Conservation (phyloP, 1,140 invertebrate genomes). For the Paraescarpia echinospica region DNA sequence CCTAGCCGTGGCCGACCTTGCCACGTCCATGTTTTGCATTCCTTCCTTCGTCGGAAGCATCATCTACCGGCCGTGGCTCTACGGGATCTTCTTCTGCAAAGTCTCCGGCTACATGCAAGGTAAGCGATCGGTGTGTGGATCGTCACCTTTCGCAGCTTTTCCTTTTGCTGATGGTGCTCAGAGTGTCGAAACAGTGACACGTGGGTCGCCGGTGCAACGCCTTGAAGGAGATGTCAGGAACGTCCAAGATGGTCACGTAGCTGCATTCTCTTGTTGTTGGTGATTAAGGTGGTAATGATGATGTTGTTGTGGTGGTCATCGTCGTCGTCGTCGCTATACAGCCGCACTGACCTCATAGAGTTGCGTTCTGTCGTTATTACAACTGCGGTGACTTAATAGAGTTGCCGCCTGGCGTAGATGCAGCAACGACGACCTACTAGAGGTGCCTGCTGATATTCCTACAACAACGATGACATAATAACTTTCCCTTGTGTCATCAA, state of each 20-base stretch:
- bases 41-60: conserved; percentile 10
- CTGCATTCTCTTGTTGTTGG: neutral
- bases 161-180: neutral
- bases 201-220: too few species aligned
- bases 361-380: too few species aligned
- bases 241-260: neutral
- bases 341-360: too few species aligned
- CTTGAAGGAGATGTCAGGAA: too few species aligned
- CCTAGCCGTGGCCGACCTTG: conserved; percentile 20
- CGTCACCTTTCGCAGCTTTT: neutral
- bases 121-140: neutral
- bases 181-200: neutral
- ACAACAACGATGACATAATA: too few species aligned
- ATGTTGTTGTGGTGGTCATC: neutral
- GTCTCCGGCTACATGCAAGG: conserved; percentile 26
- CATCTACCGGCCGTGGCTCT: conserved; percentile 23
- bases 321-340: too few species aligned
- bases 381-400: too few species aligned
- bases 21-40: conserved; percentile 19
- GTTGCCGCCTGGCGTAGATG: too few species aligned
- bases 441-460: too few species aligned
- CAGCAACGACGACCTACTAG: too few species aligned
- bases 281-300: neutral
- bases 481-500: too few species aligned
- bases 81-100: conserved; percentile 19